Evolutionary conservation across 2,113 vertebrate species (phyloP).

Genomic region (Propithecus coquereli): DNA sequence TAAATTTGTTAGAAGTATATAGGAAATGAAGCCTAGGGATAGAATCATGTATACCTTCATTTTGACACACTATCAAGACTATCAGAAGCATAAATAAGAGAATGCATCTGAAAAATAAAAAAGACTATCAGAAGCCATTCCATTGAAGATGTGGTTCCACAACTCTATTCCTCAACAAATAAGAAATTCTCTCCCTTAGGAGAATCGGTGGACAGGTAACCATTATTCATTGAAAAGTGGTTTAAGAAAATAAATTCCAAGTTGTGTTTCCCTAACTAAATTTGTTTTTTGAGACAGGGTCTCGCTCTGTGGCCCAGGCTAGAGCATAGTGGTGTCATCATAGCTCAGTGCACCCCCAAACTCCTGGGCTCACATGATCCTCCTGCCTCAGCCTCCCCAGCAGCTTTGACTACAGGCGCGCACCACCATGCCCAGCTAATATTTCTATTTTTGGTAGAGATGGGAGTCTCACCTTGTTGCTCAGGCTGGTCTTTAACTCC

Average conservation of each 20-base stretch:
- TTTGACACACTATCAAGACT: not conserved
- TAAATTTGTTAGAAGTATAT: slow-evolving; percentile 5
- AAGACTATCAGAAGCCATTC: not conserved
- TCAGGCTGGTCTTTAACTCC: not conserved
- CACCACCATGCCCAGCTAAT: not conserved
- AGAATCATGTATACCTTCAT: not conserved
- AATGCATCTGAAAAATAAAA: too few species aligned
- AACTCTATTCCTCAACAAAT: not conserved
- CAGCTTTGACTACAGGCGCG: not conserved
- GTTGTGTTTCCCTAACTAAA: not conserved
- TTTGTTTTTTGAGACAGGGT: not conserved
- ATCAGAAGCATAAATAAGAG: not conserved
- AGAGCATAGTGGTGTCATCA: not conserved
- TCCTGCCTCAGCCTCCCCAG: not conserved
- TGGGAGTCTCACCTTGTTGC: not conserved
- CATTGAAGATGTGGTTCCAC: slow-evolving; percentile 12
- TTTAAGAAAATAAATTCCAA: slow-evolving; percentile 35
- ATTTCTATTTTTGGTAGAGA: not conserved
- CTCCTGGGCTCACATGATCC: not conserved
- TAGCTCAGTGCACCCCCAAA: not conserved
- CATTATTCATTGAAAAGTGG: not conserved
- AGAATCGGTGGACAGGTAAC: not conserved
- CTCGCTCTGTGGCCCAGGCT: not conserved
- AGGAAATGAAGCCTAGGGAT: not conserved
- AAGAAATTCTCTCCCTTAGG: not conserved